phyloP scores from a whole-genome alignment of 2,797 vertebrate species.

The Cuniculus paca region DNA sequence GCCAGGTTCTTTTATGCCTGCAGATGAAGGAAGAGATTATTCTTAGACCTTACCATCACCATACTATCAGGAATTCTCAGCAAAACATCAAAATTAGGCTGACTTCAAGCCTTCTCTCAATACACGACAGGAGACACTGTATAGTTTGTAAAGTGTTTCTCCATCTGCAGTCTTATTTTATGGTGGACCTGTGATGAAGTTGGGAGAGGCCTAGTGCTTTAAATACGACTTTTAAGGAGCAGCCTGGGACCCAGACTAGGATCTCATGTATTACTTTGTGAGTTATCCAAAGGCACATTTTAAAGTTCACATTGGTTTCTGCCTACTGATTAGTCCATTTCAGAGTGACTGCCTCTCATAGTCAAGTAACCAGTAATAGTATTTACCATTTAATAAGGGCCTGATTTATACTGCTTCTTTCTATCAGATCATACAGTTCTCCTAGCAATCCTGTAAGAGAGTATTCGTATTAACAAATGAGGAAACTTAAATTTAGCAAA shows the following conservation, averaged over 20 bases:
- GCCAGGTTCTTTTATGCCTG: background rate
- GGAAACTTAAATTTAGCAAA: conserved; percentile 31
- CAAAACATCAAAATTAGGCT: conserved; percentile 32
- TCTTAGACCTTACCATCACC: background rate
- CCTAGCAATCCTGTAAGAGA: conserved; percentile 24
- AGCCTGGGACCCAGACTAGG: background rate
- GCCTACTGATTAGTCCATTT: conserved; percentile 46
- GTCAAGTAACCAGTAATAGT: background rate
- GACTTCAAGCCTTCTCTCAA: background rate
- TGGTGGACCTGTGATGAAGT: background rate
- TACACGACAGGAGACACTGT: background rate
- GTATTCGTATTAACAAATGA: conserved; percentile 16
- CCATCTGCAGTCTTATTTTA: background rate
- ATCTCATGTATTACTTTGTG: conserved; percentile 40
- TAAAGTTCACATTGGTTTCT: conserved; percentile 47
- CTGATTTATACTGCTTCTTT: conserved; percentile 13
- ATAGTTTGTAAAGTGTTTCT: conserved; percentile 15
- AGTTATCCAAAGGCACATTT: conserved; percentile 41
- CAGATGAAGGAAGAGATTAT: conserved; percentile 38
- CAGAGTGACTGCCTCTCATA: background rate
- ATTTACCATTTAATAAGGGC: conserved; percentile 7
- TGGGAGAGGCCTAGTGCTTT: background rate
- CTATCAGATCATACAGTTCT: background rate
- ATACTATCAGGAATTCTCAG: conserved; percentile 37
- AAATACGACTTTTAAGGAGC: background rate